These are phyloP conservation scores for Novumbra hubbsi DNA, from an alignment of 2,797 vertebrate species.

Conservation along the genomic window DNA sequence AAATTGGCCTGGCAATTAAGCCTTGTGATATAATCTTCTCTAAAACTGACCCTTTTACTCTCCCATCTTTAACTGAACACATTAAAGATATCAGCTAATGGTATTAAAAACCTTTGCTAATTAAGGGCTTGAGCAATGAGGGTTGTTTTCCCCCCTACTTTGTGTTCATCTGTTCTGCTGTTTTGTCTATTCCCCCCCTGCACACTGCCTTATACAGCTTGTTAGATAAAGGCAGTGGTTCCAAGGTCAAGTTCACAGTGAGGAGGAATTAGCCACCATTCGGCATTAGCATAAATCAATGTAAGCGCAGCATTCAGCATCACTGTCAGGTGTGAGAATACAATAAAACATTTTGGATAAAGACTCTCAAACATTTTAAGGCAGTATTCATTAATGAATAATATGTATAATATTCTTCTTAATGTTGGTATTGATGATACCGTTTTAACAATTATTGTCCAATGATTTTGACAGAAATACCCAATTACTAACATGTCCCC, in stretches of 20 bases:
- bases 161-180: neutral
- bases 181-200: neutral
- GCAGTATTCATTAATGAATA: neutral
- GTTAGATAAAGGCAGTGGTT: slow-evolving; percentile 15
- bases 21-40: slow-evolving; percentile 44
- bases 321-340: slow-evolving; percentile 29
- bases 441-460: neutral
- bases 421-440: neutral
- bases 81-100: slow-evolving; percentile 22
- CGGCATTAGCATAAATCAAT: slow-evolving; percentile 29
- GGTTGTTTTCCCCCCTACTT: neutral
- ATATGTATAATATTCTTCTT: too few species aligned
- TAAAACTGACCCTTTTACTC: slow-evolving; percentile 37
- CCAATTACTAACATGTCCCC: neutral
- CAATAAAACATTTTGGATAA: slow-evolving; percentile 22
- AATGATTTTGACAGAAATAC: neutral
- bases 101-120: slow-evolving; percentile 20
- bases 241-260: slow-evolving; percentile 26
- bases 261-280: slow-evolving; percentile 16
- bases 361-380: neutral
- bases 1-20: slow-evolving; percentile 33
- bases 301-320: slow-evolving; percentile 11
- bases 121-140: neutral
- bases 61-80: slow-evolving; percentile 42
- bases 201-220: neutral